phyloP scores from a whole-genome alignment of 1,140 invertebrate species.

The Temnothorax longispinosus region DNA sequence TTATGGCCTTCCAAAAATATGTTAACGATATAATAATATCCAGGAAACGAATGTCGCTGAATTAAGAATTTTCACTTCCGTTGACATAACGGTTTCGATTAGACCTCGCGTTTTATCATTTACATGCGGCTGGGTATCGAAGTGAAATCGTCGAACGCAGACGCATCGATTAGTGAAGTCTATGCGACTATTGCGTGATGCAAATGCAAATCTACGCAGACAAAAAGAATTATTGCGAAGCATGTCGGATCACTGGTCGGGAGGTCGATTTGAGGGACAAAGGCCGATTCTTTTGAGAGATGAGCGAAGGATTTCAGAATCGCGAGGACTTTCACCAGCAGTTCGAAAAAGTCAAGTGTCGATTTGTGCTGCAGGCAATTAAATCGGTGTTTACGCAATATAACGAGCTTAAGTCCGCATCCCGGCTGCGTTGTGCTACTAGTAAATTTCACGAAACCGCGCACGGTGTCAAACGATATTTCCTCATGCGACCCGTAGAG shows the following conservation, averaged over 20 bases:
- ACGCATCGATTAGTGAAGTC: slow-evolving; percentile 16
- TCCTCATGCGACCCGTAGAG: not conserved
- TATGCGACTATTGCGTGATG: not conserved
- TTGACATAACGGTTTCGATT: not conserved
- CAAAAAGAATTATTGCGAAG: slow-evolving; percentile 20
- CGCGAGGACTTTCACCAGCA: slow-evolving; percentile 12
- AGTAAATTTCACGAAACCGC: not conserved
- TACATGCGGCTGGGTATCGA: not conserved
- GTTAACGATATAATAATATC: not conserved
- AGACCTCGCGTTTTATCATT: slow-evolving; percentile 24
- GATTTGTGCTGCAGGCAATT: slow-evolving; percentile 32
- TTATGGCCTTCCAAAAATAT: not conserved
- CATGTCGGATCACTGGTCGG: not conserved
- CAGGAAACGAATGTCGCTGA: not conserved
- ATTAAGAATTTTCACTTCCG: slow-evolving; percentile 38
- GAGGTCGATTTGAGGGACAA: slow-evolving; percentile 15
- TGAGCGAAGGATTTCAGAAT: not conserved
- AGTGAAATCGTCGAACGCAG: slow-evolving; percentile 45
- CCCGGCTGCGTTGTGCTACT: not conserved
- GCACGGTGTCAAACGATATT: slow-evolving; percentile 1
- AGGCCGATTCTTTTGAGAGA: not conserved
- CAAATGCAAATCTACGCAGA: not conserved
- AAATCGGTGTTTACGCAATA: slow-evolving; percentile 13
- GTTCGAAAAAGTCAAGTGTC: slow-evolving; percentile 29
- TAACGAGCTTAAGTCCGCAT: not conserved